Percentiles rank a stretch among this genome's conserved stretches.
phyloP scores from a whole-genome alignment of 1,140 invertebrate genomes.

The Dendrolimus punctatus region DNA sequence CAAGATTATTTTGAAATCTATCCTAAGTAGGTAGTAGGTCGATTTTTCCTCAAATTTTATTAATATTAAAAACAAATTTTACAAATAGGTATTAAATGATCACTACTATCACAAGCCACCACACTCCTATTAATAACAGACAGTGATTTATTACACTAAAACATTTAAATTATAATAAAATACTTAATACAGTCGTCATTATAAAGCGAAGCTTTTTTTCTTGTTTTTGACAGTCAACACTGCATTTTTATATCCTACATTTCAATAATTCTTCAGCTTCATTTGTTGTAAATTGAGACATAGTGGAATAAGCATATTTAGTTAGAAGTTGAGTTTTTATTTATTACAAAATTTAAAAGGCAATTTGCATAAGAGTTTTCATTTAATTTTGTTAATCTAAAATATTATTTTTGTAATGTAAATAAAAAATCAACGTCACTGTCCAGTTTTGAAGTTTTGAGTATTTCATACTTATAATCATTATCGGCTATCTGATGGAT shows the following conservation, averaged over 20 bases:
- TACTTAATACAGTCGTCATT: slow-evolving; percentile 36
- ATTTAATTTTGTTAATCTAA: too few relatives aligned
- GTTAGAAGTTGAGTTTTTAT: background rate
- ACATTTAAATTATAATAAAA: slow-evolving; percentile 39
- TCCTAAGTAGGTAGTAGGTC: slow-evolving; percentile 8
- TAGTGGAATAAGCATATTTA: too few relatives aligned
- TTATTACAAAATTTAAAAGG: background rate
- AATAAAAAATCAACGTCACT: too few relatives aligned
- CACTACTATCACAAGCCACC: slow-evolving; percentile 60
- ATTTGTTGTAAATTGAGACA: slow-evolving; percentile 28
- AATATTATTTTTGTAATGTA: too few relatives aligned
- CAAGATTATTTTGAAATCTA: slow-evolving; percentile 11
- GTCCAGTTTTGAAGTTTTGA: too few relatives aligned
- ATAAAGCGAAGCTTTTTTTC: slow-evolving; percentile 44
- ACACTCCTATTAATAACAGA: slow-evolving; percentile 51
- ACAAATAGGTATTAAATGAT: slow-evolving; percentile 14
- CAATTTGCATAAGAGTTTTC: too few relatives aligned
- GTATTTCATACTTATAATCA: too few relatives aligned
- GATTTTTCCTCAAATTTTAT: slow-evolving; percentile 9
- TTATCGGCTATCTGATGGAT: too few relatives aligned
- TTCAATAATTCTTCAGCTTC: slow-evolving; percentile 20
- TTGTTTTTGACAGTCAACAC: slow-evolving; percentile 27
- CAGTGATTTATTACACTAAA: slow-evolving; percentile 37
- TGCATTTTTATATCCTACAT: slow-evolving; percentile 22
- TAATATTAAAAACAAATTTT: slow-evolving; percentile 10